Evolutionary conservation across 2,888 invertebrate species (phyloP).

Genomic region (Ormyrus nitidulus): DNA sequence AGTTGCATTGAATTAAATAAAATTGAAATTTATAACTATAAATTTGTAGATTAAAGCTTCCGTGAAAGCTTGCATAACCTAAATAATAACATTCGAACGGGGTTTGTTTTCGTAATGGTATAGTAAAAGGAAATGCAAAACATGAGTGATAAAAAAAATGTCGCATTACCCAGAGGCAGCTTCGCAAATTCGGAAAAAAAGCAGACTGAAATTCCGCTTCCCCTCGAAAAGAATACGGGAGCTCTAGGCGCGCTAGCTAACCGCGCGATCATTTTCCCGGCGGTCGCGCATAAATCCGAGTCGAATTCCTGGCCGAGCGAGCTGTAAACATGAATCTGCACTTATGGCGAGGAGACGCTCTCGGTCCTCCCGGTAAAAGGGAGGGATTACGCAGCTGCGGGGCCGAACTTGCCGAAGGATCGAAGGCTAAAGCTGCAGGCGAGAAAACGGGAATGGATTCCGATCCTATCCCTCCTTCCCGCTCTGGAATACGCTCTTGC

Average conservation of each 20-base stretch:
- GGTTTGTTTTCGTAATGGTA: no score
- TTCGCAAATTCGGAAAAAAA: not conserved
- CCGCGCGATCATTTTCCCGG: slow-evolving; percentile 34
- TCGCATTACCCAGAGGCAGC: no score
- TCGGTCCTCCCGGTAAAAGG: slow-evolving; percentile 55
- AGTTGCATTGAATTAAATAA: no score
- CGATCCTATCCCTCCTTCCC: no score
- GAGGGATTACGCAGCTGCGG: slow-evolving; percentile 56
- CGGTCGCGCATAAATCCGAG: slow-evolving; percentile 39
- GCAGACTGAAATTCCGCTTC: not conserved
- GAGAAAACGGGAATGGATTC: slow-evolving; percentile 12
- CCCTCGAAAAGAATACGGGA: not conserved
- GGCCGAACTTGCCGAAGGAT: not conserved
- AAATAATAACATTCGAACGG: no score
- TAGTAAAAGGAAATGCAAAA: not conserved
- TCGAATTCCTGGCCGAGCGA: slow-evolving; percentile 28
- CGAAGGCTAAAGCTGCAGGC: slow-evolving; percentile 27
- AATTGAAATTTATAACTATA: no score
- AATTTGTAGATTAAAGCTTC: no score
- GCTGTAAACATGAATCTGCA: slow-evolving; percentile 68
- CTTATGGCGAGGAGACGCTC: slow-evolving; percentile 59
- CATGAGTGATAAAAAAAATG: not conserved
- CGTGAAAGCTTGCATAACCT: no score
- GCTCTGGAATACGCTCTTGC: no score
- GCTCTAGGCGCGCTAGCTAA: not conserved